Percentiles rank a stretch among this genome's conserved stretches.
phyloP scores from a whole-genome alignment of 92 coral and sea anemone species.

The Porites lobata region DNA sequence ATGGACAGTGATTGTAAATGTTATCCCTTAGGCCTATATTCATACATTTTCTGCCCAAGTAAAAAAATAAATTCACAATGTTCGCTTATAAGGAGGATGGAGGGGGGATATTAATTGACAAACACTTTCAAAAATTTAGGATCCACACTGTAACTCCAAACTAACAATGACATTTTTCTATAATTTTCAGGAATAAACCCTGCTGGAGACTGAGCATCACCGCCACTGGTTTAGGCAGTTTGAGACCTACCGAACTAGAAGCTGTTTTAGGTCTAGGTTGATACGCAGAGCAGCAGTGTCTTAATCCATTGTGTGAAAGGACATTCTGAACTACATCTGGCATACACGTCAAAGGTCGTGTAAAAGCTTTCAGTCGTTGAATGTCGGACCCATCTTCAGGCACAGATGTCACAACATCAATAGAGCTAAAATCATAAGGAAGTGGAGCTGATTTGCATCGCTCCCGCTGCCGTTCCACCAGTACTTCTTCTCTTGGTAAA shows the following conservation, averaged over 20 bases:
- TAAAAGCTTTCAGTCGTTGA: conserved; percentile 79
- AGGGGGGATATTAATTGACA: too few species aligned
- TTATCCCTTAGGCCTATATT: too few species aligned
- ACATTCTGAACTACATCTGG: conserved; percentile 90
- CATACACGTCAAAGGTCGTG: conserved; percentile 90
- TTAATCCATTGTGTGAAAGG: conserved; percentile 83
- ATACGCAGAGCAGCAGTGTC: conserved; percentile 92
- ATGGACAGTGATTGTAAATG: too few species aligned
- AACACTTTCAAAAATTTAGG: too few species aligned
- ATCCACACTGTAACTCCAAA: too few species aligned
- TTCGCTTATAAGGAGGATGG: too few species aligned
- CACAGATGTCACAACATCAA: conserved; percentile 70
- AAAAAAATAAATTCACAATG: too few species aligned
- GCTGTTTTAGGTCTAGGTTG: conserved; percentile 71
- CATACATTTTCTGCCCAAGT: too few species aligned
- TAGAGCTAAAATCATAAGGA: conserved; percentile 83
- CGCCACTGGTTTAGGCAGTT: neutral
- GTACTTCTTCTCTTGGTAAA: conserved; percentile 79
- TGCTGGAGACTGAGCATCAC: too few species aligned
- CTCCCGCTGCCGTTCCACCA: conserved; percentile 58
- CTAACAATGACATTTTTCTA: too few species aligned
- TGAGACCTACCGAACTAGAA: conserved; percentile 79
- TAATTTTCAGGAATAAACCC: too few species aligned
- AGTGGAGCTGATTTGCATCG: conserved; percentile 93
- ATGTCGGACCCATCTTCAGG: conserved; percentile 80